A percentile compares a stretch with the other conserved stretches of the same genome.
Conservation (phyloP, 2,113 vertebrate species). For the Nothocercus julius region DNA sequence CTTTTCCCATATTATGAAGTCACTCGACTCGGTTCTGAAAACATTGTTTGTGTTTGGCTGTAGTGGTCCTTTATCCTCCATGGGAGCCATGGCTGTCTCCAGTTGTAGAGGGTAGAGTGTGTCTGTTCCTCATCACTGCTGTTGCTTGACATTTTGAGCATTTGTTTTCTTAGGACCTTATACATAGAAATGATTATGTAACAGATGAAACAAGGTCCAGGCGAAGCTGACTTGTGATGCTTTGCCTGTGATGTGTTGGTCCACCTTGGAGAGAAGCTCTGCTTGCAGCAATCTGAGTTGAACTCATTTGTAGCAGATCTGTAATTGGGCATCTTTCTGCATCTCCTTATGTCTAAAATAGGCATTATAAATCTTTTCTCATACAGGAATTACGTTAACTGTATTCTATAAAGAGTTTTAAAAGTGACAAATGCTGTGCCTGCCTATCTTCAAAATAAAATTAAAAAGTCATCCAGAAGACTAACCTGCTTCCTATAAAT, state of each 20-base stretch:
- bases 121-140: neutral
- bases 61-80: neutral
- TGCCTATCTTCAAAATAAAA: neutral
- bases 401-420: slow-evolving; percentile 3
- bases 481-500: neutral
- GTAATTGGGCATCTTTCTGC: slow-evolving; percentile 57
- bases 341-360: slow-evolving; percentile 42
- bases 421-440: slow-evolving; percentile 11
- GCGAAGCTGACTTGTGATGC: slow-evolving; percentile 46
- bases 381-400: neutral
- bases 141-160: neutral
- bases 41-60: neutral
- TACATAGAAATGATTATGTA: slow-evolving; percentile 40
- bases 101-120: neutral
- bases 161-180: neutral
- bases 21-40: neutral
- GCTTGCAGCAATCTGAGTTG: slow-evolving; percentile 39
- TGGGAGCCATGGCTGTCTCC: neutral
- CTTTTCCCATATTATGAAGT: neutral
- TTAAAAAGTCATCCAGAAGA: neutral
- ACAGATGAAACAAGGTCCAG: slow-evolving; percentile 31
- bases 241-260: neutral
- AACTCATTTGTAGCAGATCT: slow-evolving; percentile 46
- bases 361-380: slow-evolving; percentile 40
- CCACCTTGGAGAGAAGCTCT: slow-evolving; percentile 23